phyloP scores from a whole-genome alignment of 2,113 vertebrate genomes.

The Neogobius melanostomus region DNA sequence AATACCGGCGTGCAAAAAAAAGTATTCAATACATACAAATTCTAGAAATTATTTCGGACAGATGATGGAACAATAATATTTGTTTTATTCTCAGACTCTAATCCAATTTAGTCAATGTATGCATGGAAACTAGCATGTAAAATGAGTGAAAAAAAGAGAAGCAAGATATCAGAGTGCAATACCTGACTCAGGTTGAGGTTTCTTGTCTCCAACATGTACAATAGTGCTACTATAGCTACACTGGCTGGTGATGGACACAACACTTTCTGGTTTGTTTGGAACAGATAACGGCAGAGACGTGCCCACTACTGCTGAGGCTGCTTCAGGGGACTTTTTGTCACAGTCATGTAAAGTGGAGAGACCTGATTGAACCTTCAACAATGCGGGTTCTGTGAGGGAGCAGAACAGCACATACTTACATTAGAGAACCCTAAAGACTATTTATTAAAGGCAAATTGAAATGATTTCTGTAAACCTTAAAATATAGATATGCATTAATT shows the following conservation, averaged over 20 bases:
- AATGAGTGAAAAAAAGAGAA: conserved; percentile 10
- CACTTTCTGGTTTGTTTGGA: conserved; percentile 90
- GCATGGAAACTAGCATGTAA: conserved; percentile 18
- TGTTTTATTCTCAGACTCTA: background rate
- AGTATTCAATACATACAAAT: too few relatives aligned
- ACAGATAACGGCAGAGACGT: conserved; percentile 81
- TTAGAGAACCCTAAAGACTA: conserved; percentile 34
- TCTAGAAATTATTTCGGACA: too few relatives aligned
- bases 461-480: too few relatives aligned
- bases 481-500: too few relatives aligned
- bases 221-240: conserved; percentile 98
- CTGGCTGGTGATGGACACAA: conserved; percentile 92
- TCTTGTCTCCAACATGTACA: conserved; percentile 97
- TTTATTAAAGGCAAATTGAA: background rate
- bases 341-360: conserved; percentile 73
- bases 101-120: background rate
- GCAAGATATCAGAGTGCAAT: conserved; percentile 26
- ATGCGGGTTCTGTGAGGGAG: conserved; percentile 60
- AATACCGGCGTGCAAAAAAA: background rate
- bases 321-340: conserved; percentile 71
- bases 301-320: conserved; percentile 73
- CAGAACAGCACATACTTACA: conserved; percentile 45
- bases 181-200: conserved; percentile 89
- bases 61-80: background rate
- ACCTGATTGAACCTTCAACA: conserved; percentile 69